A percentile compares a stretch with the other conserved stretches of the same genome.
These are phyloP conservation scores for Notamacropus eugenii DNA, from an alignment of 2,797 vertebrate species.

Conservation along the genomic window DNA sequence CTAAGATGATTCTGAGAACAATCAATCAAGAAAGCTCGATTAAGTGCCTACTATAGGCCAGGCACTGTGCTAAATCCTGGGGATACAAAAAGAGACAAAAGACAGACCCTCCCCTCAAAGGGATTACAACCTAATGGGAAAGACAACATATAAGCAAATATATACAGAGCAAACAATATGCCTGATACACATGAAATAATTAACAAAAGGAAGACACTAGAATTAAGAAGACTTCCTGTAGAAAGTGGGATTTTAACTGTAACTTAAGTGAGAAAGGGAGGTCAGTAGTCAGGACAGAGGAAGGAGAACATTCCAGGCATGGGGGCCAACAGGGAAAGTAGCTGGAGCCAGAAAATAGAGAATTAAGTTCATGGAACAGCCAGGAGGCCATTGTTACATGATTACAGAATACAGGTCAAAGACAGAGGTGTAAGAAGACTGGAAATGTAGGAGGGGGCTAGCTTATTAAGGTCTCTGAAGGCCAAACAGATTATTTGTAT, in stretches of 20 bases:
- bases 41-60: not conserved
- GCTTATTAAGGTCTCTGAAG: not conserved
- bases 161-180: not conserved
- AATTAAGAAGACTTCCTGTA: not conserved
- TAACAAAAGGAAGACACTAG: not conserved
- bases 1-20: not conserved
- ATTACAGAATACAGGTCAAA: not conserved
- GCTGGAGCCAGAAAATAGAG: not conserved
- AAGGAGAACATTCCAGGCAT: not conserved
- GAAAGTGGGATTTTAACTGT: not conserved
- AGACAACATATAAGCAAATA: not conserved
- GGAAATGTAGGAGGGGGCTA: not conserved
- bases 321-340: not conserved
- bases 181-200: not conserved
- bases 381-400: too few relatives aligned
- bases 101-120: not conserved
- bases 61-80: not conserved
- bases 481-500: not conserved
- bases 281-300: not conserved
- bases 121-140: not conserved
- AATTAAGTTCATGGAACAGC: not conserved
- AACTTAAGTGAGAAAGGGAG: not conserved
- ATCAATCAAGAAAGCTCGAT: not conserved
- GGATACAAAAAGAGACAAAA: not conserved
- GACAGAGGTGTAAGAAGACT: not conserved